Evolutionary conservation across 2,113 vertebrate genomes (phyloP).

Genomic region (Thymallus thymallus): DNA sequence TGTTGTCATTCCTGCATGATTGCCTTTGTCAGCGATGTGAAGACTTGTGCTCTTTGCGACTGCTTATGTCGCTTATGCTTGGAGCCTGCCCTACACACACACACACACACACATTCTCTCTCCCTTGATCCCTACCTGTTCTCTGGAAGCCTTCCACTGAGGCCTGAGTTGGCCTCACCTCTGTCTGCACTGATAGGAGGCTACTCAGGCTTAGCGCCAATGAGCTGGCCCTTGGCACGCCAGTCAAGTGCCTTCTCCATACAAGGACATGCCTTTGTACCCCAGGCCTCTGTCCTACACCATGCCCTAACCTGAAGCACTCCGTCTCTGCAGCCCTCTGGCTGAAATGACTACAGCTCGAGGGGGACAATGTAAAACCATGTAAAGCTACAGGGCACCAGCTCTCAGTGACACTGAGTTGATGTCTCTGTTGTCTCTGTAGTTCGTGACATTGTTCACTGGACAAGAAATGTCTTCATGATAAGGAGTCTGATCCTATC

Average conservation of each 20-base stretch:
- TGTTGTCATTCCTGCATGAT: constrained; percentile 27
- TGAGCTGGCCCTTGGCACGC: constrained; percentile 55
- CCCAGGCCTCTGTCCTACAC: constrained; percentile 21
- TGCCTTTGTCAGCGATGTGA: constrained; percentile 40
- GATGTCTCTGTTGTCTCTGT: not conserved
- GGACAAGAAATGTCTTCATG: constrained; percentile 16
- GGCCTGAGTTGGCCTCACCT: constrained; percentile 48
- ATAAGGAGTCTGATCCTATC: constrained; percentile 34
- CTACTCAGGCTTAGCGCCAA: constrained; percentile 48
- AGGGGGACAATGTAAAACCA: not conserved
- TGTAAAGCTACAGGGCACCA: constrained; percentile 18
- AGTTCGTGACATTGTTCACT: not conserved
- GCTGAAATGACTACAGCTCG: constrained; percentile 39
- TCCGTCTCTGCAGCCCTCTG: constrained; percentile 21
- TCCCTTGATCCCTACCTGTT: constrained; percentile 41
- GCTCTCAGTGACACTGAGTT: not conserved
- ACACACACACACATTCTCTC: not conserved
- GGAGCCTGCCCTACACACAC: not conserved
- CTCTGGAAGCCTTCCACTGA: constrained; percentile 62
- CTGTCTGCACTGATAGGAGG: constrained; percentile 57
- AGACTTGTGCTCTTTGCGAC: constrained; percentile 12
- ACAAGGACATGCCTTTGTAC: constrained; percentile 69
- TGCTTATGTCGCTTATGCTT: no score
- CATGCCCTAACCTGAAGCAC: constrained; percentile 35
- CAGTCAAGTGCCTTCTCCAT: constrained; percentile 70